Percentiles rank a stretch among this genome's conserved stretches.
These are phyloP conservation scores for Lobophora halterata DNA, from an alignment of 2,888 invertebrate species.

Conservation along the genomic window DNA sequence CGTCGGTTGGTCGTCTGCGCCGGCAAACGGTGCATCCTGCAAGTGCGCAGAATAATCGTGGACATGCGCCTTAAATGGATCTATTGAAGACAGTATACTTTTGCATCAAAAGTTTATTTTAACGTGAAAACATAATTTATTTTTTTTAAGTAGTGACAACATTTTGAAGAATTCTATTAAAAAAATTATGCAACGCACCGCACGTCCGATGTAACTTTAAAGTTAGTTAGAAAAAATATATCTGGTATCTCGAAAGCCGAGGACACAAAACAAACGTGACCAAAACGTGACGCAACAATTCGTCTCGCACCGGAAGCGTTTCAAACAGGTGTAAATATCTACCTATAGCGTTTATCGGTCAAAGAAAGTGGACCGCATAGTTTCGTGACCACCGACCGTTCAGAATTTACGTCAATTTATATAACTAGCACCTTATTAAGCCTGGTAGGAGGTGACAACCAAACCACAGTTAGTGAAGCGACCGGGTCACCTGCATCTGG, in stretches of 20 bases:
- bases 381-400: constrained; percentile 46
- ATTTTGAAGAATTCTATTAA: too few relatives aligned
- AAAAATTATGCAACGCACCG: too few relatives aligned
- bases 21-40: constrained; percentile 38
- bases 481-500: constrained; percentile 72
- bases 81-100: constrained; percentile 5
- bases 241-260: not conserved
- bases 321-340: constrained; percentile 42
- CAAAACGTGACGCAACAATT: constrained; percentile 40
- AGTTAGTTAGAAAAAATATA: not conserved
- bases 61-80: constrained; percentile 17
- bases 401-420: constrained; percentile 67
- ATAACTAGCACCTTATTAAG: constrained; percentile 66
- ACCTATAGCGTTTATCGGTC: constrained; percentile 52
- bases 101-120: too few relatives aligned
- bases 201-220: not conserved
- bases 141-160: too few relatives aligned
- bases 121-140: too few relatives aligned
- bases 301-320: constrained; percentile 32
- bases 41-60: constrained; percentile 19
- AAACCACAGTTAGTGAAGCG: constrained; percentile 68
- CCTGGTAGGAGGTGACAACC: constrained; percentile 61
- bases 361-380: constrained; percentile 57
- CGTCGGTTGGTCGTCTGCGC: too few relatives aligned
- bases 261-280: constrained; percentile 20